phyloP scores from a whole-genome alignment of 2,888 invertebrate genomes.

The Alitta virens region DNA sequence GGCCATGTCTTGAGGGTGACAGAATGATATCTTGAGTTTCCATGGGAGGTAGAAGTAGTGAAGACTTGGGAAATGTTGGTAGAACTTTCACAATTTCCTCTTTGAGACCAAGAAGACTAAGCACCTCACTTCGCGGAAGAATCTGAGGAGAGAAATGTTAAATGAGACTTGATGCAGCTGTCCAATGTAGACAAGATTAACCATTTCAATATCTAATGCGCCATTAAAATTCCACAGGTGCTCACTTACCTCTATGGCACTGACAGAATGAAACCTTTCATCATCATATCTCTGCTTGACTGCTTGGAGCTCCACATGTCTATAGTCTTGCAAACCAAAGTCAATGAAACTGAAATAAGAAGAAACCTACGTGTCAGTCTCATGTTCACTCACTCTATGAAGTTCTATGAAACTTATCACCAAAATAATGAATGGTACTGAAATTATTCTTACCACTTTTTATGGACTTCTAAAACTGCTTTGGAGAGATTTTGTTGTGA shows the following conservation, averaged over 20 bases:
- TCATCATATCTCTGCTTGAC: conserved; percentile 50
- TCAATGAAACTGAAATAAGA: conserved; percentile 42
- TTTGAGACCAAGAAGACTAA: too few relatives aligned
- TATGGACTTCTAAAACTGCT: conserved; percentile 46
- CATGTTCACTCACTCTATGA: neutral
- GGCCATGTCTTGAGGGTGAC: conserved; percentile 5
- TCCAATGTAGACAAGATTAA: too few relatives aligned
- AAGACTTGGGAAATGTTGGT: too few relatives aligned
- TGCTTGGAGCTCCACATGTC: conserved; percentile 47
- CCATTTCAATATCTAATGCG: too few relatives aligned
- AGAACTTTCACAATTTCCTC: too few relatives aligned
- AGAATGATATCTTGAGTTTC: neutral
- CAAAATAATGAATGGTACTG: neutral
- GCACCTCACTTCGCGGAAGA: neutral
- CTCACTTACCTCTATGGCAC: conserved; percentile 40
- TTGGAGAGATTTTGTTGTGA: conserved; percentile 40
- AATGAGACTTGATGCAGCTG: too few relatives aligned
- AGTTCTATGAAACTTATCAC: neutral
- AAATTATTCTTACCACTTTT: conserved; percentile 45
- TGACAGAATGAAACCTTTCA: conserved; percentile 41
- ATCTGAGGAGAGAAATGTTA: conserved; percentile 8
- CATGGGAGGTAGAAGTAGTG: too few relatives aligned
- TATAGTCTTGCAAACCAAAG: conserved; percentile 46
- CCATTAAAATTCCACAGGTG: too few relatives aligned
- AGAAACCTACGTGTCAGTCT: neutral